These are phyloP conservation scores for Ceyx cyanopectus DNA, from an alignment of 2,113 vertebrate genomes.

Conservation along the genomic window DNA sequence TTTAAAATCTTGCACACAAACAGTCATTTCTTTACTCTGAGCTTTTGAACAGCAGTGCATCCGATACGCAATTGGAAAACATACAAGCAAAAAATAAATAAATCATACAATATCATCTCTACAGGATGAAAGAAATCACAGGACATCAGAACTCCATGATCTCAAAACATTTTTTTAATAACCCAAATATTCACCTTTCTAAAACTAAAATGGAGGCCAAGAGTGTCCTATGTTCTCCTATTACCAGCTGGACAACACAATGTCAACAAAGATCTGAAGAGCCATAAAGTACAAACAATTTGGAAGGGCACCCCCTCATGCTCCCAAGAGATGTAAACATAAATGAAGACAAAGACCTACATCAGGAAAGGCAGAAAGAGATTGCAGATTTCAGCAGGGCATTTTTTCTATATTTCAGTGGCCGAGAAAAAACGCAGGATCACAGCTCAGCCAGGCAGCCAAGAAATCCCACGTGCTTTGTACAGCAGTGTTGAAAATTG, in stretches of 20 bases:
- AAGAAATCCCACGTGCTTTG: not conserved
- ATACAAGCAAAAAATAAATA: not conserved
- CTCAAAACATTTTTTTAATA: slow-evolving; percentile 12
- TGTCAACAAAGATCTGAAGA: slow-evolving; percentile 51
- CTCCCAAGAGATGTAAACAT: not conserved
- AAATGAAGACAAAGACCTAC: slow-evolving; percentile 3
- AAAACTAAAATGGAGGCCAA: not conserved
- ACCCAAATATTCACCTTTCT: not conserved
- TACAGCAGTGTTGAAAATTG: not conserved
- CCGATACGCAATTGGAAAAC: not conserved
- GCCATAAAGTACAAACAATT: not conserved
- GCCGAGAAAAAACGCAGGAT: not conserved
- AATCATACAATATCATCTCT: not conserved
- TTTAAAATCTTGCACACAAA: not conserved
- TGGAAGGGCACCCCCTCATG: not conserved
- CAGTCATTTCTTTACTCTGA: not conserved
- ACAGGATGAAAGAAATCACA: not conserved
- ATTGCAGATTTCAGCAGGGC: not conserved
- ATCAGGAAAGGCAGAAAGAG: not conserved
- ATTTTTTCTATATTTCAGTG: not conserved
- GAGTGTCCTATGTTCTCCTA: not conserved
- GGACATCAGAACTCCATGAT: not conserved
- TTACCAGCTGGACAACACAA: slow-evolving; percentile 43
- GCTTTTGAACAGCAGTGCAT: not conserved
- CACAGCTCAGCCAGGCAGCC: not conserved